Conservation (phyloP, 2,888 invertebrate species). For the Spisula solida region DNA sequence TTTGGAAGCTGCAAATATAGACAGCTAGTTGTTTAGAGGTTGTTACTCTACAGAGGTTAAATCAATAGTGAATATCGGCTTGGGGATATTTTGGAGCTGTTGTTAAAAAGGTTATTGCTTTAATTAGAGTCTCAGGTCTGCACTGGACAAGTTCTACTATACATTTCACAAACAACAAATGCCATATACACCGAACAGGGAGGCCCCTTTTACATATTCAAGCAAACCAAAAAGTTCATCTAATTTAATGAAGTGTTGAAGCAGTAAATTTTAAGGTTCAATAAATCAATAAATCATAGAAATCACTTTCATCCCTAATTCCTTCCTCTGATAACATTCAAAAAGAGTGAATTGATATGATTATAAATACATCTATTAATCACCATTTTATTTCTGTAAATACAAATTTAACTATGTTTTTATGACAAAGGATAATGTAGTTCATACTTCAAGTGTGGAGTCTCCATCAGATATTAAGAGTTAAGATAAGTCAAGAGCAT, state of each 20-base stretch:
- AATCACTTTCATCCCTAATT: not conserved
- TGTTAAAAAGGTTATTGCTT: too few relatives aligned
- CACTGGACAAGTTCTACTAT: too few relatives aligned
- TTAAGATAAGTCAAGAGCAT: not conserved
- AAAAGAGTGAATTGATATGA: not conserved
- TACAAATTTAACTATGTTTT: not conserved
- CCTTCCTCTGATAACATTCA: not conserved
- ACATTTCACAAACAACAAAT: too few relatives aligned
- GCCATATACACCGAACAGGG: too few relatives aligned
- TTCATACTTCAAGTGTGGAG: not conserved
- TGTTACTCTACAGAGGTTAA: too few relatives aligned
- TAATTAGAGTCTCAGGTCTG: too few relatives aligned
- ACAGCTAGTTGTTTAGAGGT: not conserved
- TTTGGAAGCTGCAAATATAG: not conserved
- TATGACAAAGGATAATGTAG: not conserved
- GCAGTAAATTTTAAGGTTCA: not conserved
- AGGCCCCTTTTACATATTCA: too few relatives aligned
- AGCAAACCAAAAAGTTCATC: too few relatives aligned
- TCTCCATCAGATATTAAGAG: not conserved
- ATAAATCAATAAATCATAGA: not conserved
- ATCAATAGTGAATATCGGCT: too few relatives aligned
- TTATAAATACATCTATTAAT: not conserved
- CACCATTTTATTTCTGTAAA: constrained; percentile 5
- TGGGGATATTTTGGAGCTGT: too few relatives aligned
- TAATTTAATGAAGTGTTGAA: not conserved